Conservation (phyloP, 1,140 invertebrate genomes). For the Eumaeus atala region DNA sequence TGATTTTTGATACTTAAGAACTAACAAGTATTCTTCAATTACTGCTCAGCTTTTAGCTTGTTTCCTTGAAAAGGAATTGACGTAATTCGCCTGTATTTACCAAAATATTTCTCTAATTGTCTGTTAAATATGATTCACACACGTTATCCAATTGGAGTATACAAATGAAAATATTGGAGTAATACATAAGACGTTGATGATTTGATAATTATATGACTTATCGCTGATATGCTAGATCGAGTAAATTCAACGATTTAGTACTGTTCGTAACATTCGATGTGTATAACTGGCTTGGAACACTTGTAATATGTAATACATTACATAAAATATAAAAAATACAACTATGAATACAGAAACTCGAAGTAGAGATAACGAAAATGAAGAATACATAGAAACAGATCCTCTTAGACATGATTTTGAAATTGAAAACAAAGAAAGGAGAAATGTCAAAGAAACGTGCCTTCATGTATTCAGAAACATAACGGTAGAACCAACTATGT, state of each 20-base stretch:
- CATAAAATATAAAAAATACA: not conserved
- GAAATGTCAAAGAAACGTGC: conserved; percentile 29
- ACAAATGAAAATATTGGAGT: not conserved
- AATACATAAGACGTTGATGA: not conserved
- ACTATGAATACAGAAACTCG: conserved; percentile 12
- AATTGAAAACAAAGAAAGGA: conserved; percentile 21
- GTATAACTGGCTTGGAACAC: not conserved
- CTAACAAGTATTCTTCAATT: no score
- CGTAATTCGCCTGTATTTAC: not conserved
- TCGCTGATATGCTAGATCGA: conserved; percentile 5
- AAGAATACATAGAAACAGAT: conserved; percentile 41
- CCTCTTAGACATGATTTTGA: conserved; percentile 35
- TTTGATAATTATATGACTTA: not conserved
- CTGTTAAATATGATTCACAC: not conserved
- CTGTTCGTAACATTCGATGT: conserved; percentile 11
- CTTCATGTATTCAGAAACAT: conserved; percentile 34
- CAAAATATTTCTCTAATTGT: not conserved
- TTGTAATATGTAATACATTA: not conserved
- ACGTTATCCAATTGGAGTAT: not conserved
- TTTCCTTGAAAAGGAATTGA: no score
- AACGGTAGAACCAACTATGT: conserved; percentile 54
- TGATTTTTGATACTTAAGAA: no score
- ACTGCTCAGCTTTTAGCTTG: no score
- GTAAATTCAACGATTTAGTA: conserved; percentile 10
- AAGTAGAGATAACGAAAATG: conserved; percentile 16